A percentile compares a stretch with the other conserved stretches of the same genome.
phyloP scores from a whole-genome alignment of 2,797 vertebrate species.

The Aselliscus stoliczkanus region DNA sequence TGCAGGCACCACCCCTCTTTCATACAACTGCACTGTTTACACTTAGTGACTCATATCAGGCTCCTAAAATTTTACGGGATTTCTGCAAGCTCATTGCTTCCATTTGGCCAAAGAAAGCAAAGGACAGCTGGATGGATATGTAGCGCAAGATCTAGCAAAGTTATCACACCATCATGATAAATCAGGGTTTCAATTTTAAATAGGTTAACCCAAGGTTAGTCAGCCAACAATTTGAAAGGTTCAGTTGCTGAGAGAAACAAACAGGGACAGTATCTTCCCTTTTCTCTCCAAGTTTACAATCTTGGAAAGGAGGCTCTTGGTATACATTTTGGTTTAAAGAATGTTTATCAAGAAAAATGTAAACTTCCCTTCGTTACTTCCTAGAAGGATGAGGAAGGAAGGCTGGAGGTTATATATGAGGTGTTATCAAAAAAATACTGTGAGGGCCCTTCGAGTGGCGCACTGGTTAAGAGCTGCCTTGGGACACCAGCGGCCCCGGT shows the following conservation, averaged over 20 bases:
- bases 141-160: slow-evolving; percentile 24
- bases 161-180: slow-evolving; percentile 6
- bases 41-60: slow-evolving; percentile 29
- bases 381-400: background rate
- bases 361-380: background rate
- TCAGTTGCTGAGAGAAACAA: background rate
- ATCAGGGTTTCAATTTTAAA: background rate
- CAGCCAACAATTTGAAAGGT: background rate
- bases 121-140: background rate
- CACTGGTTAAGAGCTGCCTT: no score
- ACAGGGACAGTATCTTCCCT: background rate
- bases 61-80: slow-evolving; percentile 41
- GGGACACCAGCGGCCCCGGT: no score
- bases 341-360: background rate
- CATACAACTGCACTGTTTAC: slow-evolving; percentile 31
- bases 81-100: slow-evolving; percentile 46
- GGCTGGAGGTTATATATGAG: background rate
- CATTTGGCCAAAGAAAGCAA: slow-evolving; percentile 50
- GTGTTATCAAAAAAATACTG: no score
- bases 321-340: background rate
- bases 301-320: background rate
- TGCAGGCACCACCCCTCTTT: slow-evolving; percentile 7
- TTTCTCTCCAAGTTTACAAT: slow-evolving; percentile 17
- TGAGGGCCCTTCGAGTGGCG: no score
- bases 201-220: background rate